phyloP scores from a whole-genome alignment of 2,113 vertebrate genomes.

The Hypanus sabinus region DNA sequence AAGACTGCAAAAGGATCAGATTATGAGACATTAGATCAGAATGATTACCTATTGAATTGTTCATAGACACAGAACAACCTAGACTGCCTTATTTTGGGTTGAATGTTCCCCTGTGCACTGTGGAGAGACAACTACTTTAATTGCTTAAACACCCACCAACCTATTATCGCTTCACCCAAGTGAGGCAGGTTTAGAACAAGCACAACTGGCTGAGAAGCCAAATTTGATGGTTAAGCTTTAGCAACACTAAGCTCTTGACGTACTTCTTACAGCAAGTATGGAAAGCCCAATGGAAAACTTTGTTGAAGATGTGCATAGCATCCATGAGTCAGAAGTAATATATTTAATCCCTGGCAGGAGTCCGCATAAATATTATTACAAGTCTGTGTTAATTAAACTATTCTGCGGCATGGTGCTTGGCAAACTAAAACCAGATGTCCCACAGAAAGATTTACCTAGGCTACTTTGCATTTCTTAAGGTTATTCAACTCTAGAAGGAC shows the following conservation, averaged over 20 bases:
- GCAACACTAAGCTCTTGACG: background rate
- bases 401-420: background rate
- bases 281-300: background rate
- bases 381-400: conserved; percentile 16
- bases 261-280: background rate
- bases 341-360: background rate
- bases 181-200: background rate
- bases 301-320: background rate
- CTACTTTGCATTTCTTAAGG: background rate
- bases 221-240: background rate
- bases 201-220: too few species aligned
- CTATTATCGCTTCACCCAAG: background rate
- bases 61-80: background rate
- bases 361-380: conserved; percentile 25
- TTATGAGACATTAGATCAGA: too few species aligned
- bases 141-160: background rate
- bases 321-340: background rate
- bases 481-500: background rate
- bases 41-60: too few species aligned
- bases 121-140: background rate
- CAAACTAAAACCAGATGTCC: conserved; percentile 22
- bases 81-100: background rate
- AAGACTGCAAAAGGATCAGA: background rate
- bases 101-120: too few species aligned
- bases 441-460: background rate